phyloP scores from a whole-genome alignment of 2,113 vertebrate species.

The Marmota flaviventris region DNA sequence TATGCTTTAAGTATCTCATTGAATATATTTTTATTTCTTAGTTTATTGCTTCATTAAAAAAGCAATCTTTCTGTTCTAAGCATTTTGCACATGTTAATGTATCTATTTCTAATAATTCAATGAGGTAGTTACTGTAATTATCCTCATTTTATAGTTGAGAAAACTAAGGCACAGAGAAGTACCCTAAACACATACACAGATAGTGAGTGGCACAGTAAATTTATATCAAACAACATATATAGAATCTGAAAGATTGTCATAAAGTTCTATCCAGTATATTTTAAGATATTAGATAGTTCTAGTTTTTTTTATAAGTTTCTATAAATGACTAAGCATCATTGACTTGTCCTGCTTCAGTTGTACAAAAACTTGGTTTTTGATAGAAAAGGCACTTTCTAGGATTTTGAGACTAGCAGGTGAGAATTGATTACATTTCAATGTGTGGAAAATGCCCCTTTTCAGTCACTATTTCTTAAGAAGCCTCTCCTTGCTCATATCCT shows the following conservation, averaged over 20 bases:
- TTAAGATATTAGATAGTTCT: neutral
- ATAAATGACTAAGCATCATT: neutral
- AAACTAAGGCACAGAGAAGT: neutral
- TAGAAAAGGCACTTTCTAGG: neutral
- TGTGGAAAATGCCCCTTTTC: neutral
- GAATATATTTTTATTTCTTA: neutral
- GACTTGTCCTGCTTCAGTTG: neutral
- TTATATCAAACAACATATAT: neutral
- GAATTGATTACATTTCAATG: neutral
- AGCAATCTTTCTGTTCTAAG: neutral
- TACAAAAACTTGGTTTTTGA: neutral
- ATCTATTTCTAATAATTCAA: neutral
- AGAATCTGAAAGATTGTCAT: neutral
- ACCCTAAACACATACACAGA: neutral
- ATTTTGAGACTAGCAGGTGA: neutral
- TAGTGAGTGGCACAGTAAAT: neutral
- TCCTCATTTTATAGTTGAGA: neutral
- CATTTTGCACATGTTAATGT: neutral
- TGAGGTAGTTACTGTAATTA: neutral
- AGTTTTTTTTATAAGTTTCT: neutral
- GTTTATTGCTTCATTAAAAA: neutral
- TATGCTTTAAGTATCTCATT: neutral
- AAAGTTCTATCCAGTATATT: neutral
- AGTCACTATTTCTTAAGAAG: neutral
- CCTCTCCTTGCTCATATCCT: neutral